Conservation (phyloP, 2,888 invertebrate species). For the Leucoptera coffeella region DNA sequence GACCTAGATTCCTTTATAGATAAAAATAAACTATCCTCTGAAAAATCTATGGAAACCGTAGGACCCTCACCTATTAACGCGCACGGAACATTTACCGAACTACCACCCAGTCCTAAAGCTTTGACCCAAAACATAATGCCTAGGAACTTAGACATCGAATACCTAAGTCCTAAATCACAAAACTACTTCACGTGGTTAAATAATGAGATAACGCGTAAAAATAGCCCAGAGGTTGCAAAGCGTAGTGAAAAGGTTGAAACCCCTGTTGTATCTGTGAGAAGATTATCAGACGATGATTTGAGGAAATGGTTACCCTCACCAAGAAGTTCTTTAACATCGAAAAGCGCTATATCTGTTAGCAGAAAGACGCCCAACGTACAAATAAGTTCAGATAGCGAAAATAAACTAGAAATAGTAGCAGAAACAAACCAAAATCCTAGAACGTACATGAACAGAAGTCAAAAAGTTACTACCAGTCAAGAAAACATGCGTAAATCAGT, state of each 20-base stretch:
- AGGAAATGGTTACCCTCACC: slow-evolving; percentile 9
- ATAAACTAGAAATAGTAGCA: too few relatives aligned
- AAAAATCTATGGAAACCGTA: slow-evolving; percentile 18
- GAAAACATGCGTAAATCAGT: too few relatives aligned
- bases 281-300: slow-evolving; percentile 8
- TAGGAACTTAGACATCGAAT: slow-evolving; percentile 16
- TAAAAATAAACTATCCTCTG: slow-evolving; percentile 11
- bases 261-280: not conserved
- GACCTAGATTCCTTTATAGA: too few relatives aligned
- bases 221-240: not conserved
- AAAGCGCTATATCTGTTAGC: too few relatives aligned
- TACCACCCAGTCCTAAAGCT: slow-evolving; percentile 15
- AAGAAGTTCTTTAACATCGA: slow-evolving; percentile 4
- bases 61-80: slow-evolving; percentile 20
- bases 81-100: slow-evolving; percentile 21
- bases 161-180: slow-evolving; percentile 13
- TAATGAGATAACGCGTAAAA: slow-evolving; percentile 8
- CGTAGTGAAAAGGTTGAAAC: not conserved
- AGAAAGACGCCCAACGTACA: too few relatives aligned
- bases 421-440: too few relatives aligned
- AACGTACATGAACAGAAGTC: too few relatives aligned
- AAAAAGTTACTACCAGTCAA: too few relatives aligned
- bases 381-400: too few relatives aligned
- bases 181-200: slow-evolving; percentile 18
- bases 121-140: slow-evolving; percentile 13